A percentile compares a stretch with the other conserved stretches of the same genome.
These are phyloP conservation scores for Macquaria ambigua DNA, from an alignment of 2,113 vertebrate genomes.

Conservation along the genomic window DNA sequence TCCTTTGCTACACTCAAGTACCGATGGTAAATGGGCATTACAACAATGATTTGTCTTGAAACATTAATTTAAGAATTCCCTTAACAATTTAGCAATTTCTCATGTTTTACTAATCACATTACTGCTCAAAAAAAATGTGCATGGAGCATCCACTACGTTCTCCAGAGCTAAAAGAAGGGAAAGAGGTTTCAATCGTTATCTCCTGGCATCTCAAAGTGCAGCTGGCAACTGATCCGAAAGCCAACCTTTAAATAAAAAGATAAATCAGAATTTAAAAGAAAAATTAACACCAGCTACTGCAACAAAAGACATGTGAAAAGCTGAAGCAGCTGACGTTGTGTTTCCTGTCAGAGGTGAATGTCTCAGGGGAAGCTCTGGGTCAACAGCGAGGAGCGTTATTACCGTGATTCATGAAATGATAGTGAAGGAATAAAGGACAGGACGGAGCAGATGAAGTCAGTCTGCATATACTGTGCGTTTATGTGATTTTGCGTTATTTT, in stretches of 20 bases:
- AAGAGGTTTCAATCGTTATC: not conserved
- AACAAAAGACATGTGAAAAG: slow-evolving; percentile 19
- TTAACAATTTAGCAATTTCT: slow-evolving; percentile 2
- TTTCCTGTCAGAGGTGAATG: not conserved
- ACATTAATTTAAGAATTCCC: slow-evolving; percentile 3
- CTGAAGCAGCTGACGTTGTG: slow-evolving; percentile 10
- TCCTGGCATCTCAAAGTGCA: slow-evolving; percentile 2
- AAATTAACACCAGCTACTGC: not conserved
- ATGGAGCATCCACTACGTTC: not conserved
- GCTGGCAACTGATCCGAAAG: slow-evolving; percentile 22
- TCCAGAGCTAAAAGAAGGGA: not conserved
- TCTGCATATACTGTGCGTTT: not conserved
- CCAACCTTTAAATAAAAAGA: slow-evolving; percentile 3
- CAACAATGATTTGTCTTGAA: not conserved
- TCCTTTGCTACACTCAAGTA: not conserved
- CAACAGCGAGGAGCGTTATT: not conserved
- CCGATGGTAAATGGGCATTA: not conserved
- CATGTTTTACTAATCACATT: slow-evolving; percentile 1
- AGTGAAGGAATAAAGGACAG: not conserved
- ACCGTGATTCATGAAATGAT: not conserved
- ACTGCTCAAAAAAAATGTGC: not conserved
- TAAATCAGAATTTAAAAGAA: not conserved
- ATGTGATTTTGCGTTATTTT: too few species aligned
- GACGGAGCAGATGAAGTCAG: not conserved
- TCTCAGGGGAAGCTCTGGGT: not conserved